Percentiles rank a stretch among this genome's conserved stretches.
These are phyloP conservation scores for Suricata suricatta DNA, from an alignment of 2,113 vertebrate species.

Conservation along the genomic window DNA sequence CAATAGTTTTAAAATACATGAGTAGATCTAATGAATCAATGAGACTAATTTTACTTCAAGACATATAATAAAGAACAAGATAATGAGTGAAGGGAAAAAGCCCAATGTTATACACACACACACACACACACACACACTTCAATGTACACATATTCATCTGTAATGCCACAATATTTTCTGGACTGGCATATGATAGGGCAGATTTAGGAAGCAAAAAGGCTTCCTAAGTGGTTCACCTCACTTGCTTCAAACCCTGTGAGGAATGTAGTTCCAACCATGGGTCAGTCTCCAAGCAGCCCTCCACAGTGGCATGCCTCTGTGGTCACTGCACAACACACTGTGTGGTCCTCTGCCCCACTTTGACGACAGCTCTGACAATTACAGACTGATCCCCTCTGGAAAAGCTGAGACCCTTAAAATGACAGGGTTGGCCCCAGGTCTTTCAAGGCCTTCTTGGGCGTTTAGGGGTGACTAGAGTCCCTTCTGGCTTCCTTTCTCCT, in stretches of 20 bases:
- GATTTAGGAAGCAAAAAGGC: not conserved
- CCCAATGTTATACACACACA: not conserved
- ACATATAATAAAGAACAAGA: not conserved
- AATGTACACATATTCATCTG: not conserved
- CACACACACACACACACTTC: not conserved
- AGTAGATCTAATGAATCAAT: not conserved
- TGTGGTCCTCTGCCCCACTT: not conserved
- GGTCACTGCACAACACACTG: too few species aligned
- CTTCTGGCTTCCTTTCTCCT: not conserved
- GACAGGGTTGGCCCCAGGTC: not conserved
- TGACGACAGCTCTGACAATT: not conserved
- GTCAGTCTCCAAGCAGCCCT: too few species aligned
- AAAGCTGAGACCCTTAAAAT: not conserved
- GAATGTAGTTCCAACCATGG: accelerated
- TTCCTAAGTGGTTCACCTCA: not conserved
- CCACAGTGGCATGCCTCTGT: too few species aligned
- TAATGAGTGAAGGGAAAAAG: not conserved
- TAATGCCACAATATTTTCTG: not conserved
- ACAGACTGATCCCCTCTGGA: not conserved
- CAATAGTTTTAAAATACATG: not conserved
- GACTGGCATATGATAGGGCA: not conserved
- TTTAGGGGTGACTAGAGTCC: too few species aligned
- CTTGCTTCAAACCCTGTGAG: not conserved
- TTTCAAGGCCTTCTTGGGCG: not conserved
- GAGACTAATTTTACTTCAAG: not conserved